Evolutionary conservation across 2,113 vertebrate species (phyloP).

Genomic region (Choloepus hoffmanni): DNA sequence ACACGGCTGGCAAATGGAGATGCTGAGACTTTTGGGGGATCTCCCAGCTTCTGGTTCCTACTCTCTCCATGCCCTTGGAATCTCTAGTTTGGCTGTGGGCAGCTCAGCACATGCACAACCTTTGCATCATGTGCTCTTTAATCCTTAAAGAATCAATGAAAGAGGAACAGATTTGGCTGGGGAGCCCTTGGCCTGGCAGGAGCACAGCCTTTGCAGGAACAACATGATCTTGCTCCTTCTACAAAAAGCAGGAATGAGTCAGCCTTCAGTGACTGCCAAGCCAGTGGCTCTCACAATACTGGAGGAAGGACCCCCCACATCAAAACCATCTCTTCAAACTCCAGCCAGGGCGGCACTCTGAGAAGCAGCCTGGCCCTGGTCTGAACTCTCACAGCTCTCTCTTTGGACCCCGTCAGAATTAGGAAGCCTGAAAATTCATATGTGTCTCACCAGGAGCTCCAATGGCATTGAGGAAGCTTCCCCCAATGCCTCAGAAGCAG

Average conservation of each 20-base stretch:
- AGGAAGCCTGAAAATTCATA: not conserved
- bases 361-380: not conserved
- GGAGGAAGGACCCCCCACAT: not conserved
- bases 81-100: not conserved
- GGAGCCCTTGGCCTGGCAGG: conserved; percentile 8
- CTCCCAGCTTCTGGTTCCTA: not conserved
- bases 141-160: conserved; percentile 37
- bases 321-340: not conserved
- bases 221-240: not conserved
- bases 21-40: not conserved
- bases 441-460: not conserved
- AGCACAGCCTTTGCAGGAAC: not conserved
- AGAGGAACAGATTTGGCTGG: conserved; percentile 17
- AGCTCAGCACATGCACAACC: not conserved
- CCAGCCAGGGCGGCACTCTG: not conserved
- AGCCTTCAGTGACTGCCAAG: not conserved
- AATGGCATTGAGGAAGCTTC: not conserved
- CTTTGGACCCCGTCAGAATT: not conserved
- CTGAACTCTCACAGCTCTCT: not conserved
- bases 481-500: not conserved
- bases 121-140: not conserved
- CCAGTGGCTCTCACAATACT: not conserved
- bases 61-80: not conserved
- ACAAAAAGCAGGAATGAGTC: conserved; percentile 21
- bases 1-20: not conserved